Percentiles rank a stretch among this genome's conserved stretches.
phyloP scores from a whole-genome alignment of 2,888 invertebrate species.

The Notodonta dromedarius region DNA sequence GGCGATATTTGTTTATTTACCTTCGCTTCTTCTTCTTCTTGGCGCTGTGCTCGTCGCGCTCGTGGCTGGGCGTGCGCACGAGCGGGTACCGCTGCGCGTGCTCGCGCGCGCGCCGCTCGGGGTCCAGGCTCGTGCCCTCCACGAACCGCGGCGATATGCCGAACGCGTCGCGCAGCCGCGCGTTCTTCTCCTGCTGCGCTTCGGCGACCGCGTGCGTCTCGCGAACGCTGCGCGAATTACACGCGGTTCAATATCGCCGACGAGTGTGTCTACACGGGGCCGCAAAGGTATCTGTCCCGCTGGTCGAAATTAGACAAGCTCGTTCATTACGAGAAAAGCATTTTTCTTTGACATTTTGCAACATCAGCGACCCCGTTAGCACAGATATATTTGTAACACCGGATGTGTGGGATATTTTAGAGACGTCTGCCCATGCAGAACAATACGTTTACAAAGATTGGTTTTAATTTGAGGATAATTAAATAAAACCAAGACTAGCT shows the following conservation, averaged over 20 bases:
- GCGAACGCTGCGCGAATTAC: conserved; percentile 87
- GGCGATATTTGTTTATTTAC: conserved; percentile 60
- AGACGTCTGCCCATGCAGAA: background rate
- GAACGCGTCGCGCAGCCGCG: conserved; percentile 95
- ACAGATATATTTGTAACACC: conserved; percentile 1
- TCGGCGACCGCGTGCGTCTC: conserved; percentile 98
- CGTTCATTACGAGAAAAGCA: background rate
- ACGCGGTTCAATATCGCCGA: conserved; percentile 16
- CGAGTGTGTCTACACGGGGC: background rate
- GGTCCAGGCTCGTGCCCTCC: conserved; percentile 96
- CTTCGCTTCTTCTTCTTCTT: conserved; percentile 91
- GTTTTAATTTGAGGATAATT: background rate
- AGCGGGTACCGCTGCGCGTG: conserved; percentile 87
- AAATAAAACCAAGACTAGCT: conserved; percentile 32
- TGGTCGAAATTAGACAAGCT: background rate
- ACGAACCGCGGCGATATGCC: conserved; percentile 97
- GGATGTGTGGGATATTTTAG: background rate
- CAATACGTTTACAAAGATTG: background rate
- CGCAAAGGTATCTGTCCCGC: background rate
- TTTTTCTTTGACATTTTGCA: background rate
- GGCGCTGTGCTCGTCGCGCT: conserved; percentile 71
- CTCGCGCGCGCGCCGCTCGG: conserved; percentile 85
- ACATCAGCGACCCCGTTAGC: background rate
- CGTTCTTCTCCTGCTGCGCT: conserved; percentile 98
- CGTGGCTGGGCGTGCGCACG: conserved; percentile 90